A percentile compares a stretch with the other conserved stretches of the same genome.
phyloP scores from a whole-genome alignment of 2,797 vertebrate genomes.

The Heteromormyrus szaboi region DNA sequence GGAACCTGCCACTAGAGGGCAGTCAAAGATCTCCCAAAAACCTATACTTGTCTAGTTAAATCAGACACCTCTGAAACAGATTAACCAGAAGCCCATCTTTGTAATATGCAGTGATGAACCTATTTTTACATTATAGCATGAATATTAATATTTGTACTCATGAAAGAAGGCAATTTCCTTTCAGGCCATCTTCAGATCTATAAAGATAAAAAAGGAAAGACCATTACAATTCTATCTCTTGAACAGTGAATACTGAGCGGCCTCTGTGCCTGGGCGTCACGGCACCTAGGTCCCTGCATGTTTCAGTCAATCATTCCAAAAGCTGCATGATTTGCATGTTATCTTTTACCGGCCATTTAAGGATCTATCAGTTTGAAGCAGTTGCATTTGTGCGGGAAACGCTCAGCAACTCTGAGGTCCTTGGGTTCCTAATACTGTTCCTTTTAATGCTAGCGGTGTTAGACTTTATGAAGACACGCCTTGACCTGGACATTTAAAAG shows the following conservation, averaged over 20 bases:
- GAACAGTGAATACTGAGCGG: background rate
- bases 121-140: background rate
- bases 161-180: background rate
- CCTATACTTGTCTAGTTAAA: background rate
- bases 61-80: background rate
- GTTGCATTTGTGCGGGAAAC: background rate
- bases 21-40: slow-evolving; percentile 25
- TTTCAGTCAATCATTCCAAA: background rate
- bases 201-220: background rate
- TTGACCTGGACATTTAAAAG: background rate
- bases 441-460: background rate
- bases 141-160: background rate
- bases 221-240: background rate
- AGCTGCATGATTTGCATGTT: background rate
- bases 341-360: background rate
- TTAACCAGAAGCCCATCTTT: slow-evolving; percentile 10
- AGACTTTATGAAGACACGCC: background rate
- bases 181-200: background rate
- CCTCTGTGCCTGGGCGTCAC: background rate
- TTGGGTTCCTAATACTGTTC: background rate
- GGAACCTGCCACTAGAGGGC: slow-evolving; percentile 47
- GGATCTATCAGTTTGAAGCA: background rate
- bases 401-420: background rate
- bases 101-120: background rate
- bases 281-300: background rate